Evolutionary conservation across 1,140 invertebrate genomes (phyloP).

Genomic region (Leucophenga varia): DNA sequence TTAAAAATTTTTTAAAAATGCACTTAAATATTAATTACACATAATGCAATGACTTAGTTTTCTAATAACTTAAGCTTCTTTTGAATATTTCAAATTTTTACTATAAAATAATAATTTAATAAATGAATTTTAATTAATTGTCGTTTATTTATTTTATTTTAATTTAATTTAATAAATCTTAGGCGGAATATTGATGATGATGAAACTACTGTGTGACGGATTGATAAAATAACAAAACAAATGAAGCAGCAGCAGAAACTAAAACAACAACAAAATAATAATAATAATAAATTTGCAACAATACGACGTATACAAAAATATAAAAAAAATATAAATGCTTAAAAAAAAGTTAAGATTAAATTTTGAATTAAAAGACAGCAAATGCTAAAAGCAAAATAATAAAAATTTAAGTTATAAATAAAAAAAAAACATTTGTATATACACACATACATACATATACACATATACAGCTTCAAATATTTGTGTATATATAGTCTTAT

Average conservation of each 20-base stretch:
- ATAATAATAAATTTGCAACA: constrained; percentile 35
- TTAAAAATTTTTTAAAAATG: no score
- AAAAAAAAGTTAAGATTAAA: constrained; percentile 9
- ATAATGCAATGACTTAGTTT: no score
- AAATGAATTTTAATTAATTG: no score
- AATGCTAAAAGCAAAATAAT: background rate
- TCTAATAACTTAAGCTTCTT: no score
- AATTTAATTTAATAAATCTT: no score
- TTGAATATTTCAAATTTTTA: no score
- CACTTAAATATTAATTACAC: no score
- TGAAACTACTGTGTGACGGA: constrained; percentile 53
- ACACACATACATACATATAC: constrained; percentile 9
- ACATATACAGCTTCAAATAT: background rate
- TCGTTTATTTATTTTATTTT: no score
- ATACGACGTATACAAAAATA: constrained; percentile 40
- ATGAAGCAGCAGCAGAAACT: constrained; percentile 16
- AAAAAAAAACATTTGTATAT: constrained; percentile 5
- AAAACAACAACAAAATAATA: constrained; percentile 11
- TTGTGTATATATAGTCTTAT: no score
- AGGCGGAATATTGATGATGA: constrained; percentile 57
- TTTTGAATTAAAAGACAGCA: constrained; percentile 3
- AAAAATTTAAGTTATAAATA: background rate
- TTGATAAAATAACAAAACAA: constrained; percentile 15
- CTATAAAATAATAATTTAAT: no score
- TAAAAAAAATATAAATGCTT: constrained; percentile 26